Evolutionary conservation across 1,140 invertebrate species (phyloP).

Genomic region (Drosophila equinoxialis): DNA sequence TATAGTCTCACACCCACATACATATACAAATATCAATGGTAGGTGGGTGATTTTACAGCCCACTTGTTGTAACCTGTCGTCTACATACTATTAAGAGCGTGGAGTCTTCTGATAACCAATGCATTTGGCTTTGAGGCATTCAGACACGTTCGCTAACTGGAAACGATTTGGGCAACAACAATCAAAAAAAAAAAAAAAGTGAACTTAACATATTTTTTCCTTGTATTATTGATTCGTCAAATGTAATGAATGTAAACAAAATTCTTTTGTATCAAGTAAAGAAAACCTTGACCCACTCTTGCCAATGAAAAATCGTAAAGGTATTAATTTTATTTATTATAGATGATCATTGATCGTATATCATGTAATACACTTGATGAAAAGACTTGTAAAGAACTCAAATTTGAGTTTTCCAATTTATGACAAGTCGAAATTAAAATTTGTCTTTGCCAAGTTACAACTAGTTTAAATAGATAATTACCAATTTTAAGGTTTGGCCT

Average conservation of each 20-base stretch:
- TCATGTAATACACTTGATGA: too few relatives aligned
- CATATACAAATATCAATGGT: slow-evolving; percentile 1
- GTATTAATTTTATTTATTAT: too few relatives aligned
- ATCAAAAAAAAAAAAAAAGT: too few relatives aligned
- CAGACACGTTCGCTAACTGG: slow-evolving; percentile 43
- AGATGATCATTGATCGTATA: too few relatives aligned
- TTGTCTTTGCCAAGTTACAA: too few relatives aligned
- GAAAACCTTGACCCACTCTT: slow-evolving; percentile 37
- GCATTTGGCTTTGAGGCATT: slow-evolving; percentile 15
- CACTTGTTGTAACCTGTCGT: slow-evolving; percentile 19
- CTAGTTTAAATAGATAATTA: too few relatives aligned
- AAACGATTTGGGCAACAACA: slow-evolving; percentile 14
- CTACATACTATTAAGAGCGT: not conserved
- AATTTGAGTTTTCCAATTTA: too few relatives aligned
- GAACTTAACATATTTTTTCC: not conserved
- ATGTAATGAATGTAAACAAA: slow-evolving; percentile 3
- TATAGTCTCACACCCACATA: slow-evolving; percentile 9
- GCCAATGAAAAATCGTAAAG: not conserved
- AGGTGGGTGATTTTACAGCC: slow-evolving; percentile 24
- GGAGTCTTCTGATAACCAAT: slow-evolving; percentile 40
- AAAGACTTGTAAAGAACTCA: too few relatives aligned
- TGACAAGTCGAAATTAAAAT: too few relatives aligned
- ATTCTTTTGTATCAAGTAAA: slow-evolving; percentile 1
- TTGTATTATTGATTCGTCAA: not conserved
- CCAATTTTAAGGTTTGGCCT: too few relatives aligned